Percentiles rank a stretch among this genome's conserved stretches.
Evolutionary conservation across 2,113 vertebrate genomes (phyloP).

Genomic region (Osmerus mordax): DNA sequence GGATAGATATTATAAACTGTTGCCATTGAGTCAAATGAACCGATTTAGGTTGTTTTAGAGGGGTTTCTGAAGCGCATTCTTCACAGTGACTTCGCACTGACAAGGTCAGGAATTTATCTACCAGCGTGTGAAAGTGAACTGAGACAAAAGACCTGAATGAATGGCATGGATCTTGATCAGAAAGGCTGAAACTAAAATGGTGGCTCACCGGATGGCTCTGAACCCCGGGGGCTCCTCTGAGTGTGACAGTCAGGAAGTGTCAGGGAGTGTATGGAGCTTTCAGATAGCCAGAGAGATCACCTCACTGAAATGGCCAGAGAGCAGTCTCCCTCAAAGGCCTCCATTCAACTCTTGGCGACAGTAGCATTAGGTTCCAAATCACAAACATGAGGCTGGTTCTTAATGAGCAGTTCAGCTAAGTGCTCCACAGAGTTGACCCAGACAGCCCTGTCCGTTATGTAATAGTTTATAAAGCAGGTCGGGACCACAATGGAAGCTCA

Average conservation of each 20-base stretch:
- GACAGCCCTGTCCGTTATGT: slow-evolving; percentile 30
- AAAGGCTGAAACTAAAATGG: slow-evolving; percentile 6
- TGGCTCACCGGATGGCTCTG: slow-evolving; percentile 10
- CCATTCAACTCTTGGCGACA: slow-evolving; percentile 30
- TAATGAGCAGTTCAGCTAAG: slow-evolving; percentile 35
- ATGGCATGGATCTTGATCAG: slow-evolving; percentile 2
- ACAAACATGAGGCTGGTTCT: slow-evolving; percentile 42
- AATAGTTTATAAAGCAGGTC: slow-evolving; percentile 12
- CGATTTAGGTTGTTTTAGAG: not conserved
- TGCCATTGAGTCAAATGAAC: too few species aligned
- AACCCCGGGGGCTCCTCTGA: not conserved
- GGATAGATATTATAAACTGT: not conserved
- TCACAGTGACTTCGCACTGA: slow-evolving; percentile 26
- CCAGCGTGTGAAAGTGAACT: slow-evolving; percentile 26
- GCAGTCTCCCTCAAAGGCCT: slow-evolving; percentile 34
- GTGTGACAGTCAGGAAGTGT: not conserved
- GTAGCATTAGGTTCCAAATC: slow-evolving; percentile 35
- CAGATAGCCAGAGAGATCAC: not conserved
- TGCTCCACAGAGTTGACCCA: slow-evolving; percentile 19
- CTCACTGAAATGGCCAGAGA: slow-evolving; percentile 6
- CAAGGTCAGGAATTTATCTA: slow-evolving; percentile 22
- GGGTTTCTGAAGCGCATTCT: not conserved
- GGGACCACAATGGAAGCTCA: not conserved
- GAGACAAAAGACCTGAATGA: slow-evolving; percentile 33
- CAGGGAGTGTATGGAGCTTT: not conserved